Evolutionary conservation across 2,797 vertebrate genomes (phyloP).

Genomic region (Nannoperca obscura): DNA sequence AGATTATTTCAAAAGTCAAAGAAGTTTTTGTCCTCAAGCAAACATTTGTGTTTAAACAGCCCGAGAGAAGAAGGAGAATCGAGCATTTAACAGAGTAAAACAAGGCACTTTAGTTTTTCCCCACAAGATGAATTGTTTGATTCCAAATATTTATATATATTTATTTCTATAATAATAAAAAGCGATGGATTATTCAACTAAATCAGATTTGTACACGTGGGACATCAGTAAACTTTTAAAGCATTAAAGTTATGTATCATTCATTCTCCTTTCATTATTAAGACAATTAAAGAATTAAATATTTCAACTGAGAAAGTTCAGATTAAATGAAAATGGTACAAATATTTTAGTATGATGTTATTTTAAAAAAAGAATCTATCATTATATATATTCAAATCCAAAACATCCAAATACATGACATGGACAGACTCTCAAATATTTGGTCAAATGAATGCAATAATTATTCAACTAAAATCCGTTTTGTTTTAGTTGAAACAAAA

Average conservation of each 20-base stretch:
- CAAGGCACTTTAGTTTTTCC: not conserved
- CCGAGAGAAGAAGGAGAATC: not conserved
- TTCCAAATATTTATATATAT: not conserved
- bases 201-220: not conserved
- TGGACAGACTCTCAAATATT: not conserved
- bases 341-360: not conserved
- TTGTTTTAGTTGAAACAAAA: too few relatives aligned
- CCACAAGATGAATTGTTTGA: not conserved
- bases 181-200: not conserved
- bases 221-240: not conserved
- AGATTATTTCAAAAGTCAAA: not conserved
- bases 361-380: not conserved
- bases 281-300: not conserved
- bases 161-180: not conserved
- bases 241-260: not conserved
- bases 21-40: not conserved
- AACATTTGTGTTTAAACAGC: conserved; percentile 5
- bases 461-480: not conserved
- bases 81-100: not conserved
- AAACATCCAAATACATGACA: not conserved
- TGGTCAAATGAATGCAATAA: not conserved
- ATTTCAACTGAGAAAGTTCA: conserved; percentile 1
- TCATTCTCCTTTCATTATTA: not conserved
- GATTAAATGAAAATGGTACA: not conserved
- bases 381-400: not conserved